These are phyloP conservation scores for Lochmaea capreae DNA, from an alignment of 2,888 invertebrate species.

Conservation along the genomic window DNA sequence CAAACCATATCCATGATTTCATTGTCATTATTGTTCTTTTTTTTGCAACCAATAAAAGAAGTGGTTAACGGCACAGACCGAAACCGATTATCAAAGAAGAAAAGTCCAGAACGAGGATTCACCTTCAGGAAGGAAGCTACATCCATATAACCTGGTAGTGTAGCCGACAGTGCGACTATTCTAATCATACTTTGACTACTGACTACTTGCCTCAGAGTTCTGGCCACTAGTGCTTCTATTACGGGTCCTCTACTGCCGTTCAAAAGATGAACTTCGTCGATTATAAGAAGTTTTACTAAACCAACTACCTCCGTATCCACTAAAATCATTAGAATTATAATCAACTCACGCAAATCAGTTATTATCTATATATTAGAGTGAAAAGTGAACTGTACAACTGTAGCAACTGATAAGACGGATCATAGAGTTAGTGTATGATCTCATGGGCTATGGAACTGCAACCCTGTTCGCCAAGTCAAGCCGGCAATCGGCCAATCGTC, in stretches of 20 bases:
- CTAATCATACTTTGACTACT: slow-evolving; percentile 94
- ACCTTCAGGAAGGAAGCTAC: slow-evolving; percentile 95
- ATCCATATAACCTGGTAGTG: slow-evolving; percentile 96
- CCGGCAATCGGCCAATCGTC: too few species aligned
- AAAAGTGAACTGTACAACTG: too few species aligned
- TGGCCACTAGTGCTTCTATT: slow-evolving; percentile 95
- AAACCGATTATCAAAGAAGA: slow-evolving; percentile 89
- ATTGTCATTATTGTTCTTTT: slow-evolving; percentile 64
- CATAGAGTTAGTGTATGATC: too few species aligned
- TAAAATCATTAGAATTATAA: slow-evolving; percentile 52
- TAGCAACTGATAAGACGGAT: too few species aligned
- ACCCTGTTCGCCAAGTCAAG: too few species aligned
- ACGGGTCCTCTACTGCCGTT: slow-evolving; percentile 98
- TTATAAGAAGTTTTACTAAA: slow-evolving; percentile 92
- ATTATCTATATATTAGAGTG: too few species aligned
- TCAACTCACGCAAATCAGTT: too few species aligned
- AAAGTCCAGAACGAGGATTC: slow-evolving; percentile 90
- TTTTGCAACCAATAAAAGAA: slow-evolving; percentile 77
- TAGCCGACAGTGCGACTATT: slow-evolving; percentile 96
- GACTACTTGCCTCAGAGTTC: slow-evolving; percentile 93
- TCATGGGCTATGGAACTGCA: too few species aligned
- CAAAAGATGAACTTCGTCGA: slow-evolving; percentile 96
- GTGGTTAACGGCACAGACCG: slow-evolving; percentile 95
- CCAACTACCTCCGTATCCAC: slow-evolving; percentile 91
- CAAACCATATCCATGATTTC: slow-evolving; percentile 91